Percentiles rank a stretch among this genome's conserved stretches.
These are phyloP conservation scores for Chesias legatella DNA, from an alignment of 2,888 invertebrate species.

Conservation along the genomic window DNA sequence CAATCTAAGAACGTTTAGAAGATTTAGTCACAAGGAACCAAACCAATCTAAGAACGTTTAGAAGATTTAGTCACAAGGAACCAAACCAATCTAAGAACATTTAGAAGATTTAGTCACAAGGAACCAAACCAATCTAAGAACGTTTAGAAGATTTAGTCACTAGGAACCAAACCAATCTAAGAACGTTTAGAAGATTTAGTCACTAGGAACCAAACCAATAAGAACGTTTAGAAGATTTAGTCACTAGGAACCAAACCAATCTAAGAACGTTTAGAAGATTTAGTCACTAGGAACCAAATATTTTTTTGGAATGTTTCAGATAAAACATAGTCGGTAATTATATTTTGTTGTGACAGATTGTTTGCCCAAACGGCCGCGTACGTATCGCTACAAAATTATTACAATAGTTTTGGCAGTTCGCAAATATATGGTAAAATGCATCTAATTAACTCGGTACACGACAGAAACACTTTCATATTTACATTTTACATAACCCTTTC, in stretches of 20 bases:
- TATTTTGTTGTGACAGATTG: slow-evolving; percentile 1
- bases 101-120: no score
- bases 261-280: no score
- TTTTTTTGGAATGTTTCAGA: slow-evolving; percentile 17
- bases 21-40: no score
- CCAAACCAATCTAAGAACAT: no score
- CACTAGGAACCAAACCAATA: no score
- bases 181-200: no score
- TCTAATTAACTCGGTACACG: slow-evolving; percentile 58
- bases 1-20: no score
- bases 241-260: slow-evolving; percentile 8
- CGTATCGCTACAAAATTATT: slow-evolving; percentile 65
- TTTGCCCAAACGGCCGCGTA: slow-evolving; percentile 35
- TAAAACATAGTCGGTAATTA: neutral
- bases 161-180: no score
- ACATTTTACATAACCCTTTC: slow-evolving; percentile 51
- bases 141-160: no score
- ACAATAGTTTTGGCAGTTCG: slow-evolving; percentile 78
- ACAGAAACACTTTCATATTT: slow-evolving; percentile 67
- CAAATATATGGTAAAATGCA: slow-evolving; percentile 77
- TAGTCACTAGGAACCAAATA: neutral
- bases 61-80: no score
- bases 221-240: no score
- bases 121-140: no score
- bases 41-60: neutral